phyloP scores from a whole-genome alignment of 2,797 vertebrate species.

The Phoxinus dragarum region DNA sequence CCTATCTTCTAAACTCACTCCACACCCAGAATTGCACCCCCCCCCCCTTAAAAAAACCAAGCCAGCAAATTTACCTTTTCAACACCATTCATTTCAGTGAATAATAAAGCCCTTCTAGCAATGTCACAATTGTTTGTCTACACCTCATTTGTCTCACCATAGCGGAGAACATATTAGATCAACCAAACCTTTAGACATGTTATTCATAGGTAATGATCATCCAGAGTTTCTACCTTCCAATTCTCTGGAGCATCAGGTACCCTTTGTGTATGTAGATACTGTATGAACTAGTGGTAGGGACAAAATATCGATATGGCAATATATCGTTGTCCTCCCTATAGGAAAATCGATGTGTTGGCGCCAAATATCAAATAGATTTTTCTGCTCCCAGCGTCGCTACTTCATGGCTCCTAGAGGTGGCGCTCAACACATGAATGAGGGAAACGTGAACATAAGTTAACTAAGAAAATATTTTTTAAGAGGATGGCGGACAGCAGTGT shows the following conservation, averaged over 20 bases:
- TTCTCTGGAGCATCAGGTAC: slow-evolving; percentile 5
- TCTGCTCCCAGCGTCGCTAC: too few species aligned
- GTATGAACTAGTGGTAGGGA: too few species aligned
- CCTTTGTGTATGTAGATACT: slow-evolving; percentile 1
- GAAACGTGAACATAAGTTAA: too few species aligned
- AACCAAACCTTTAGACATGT: neutral
- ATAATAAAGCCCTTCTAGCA: slow-evolving; percentile 1
- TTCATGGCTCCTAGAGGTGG: too few species aligned
- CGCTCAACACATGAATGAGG: too few species aligned
- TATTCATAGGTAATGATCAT: neutral
- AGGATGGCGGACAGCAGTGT: too few species aligned
- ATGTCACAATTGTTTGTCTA: neutral
- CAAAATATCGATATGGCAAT: too few species aligned
- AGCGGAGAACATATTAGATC: slow-evolving; percentile 5
- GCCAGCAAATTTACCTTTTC: neutral
- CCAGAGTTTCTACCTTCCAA: neutral
- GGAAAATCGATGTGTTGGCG: too few species aligned
- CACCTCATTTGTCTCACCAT: neutral
- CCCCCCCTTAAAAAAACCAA: slow-evolving; percentile 12
- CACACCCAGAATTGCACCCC: neutral
- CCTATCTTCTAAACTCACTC: slow-evolving; percentile 11
- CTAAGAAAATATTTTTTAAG: too few species aligned
- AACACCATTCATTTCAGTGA: neutral
- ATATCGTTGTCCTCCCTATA: too few species aligned
- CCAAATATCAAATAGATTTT: too few species aligned